Evolutionary conservation across 2,888 invertebrate genomes (phyloP), one percentile per base, ranked within the genome.

Genomic region (Drosophila hamatofila): DNA sequence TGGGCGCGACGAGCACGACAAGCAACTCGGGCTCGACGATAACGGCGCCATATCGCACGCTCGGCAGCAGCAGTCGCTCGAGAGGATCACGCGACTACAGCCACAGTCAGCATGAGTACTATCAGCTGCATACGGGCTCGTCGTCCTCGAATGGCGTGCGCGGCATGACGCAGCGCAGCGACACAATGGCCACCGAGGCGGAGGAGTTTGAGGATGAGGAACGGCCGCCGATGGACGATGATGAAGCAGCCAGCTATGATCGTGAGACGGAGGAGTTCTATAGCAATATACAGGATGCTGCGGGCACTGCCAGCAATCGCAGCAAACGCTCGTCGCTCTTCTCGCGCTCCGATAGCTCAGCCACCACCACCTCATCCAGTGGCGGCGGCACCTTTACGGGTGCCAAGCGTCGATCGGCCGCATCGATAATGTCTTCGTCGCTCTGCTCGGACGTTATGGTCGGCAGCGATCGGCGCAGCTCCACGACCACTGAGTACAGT

Each of bases 281-380:
- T 67, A 92, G 91, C 68, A 92, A 92, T 62, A 92, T 92, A 46
- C 92, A 92, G 73, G 92, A 92, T 75, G 90, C 90, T 46, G 67
- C 78, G 0, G 84, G 89, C 46, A 80, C 90, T 0, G 80, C 90
- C 5, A 74, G 83, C 35, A 86, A 73, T 52, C 91, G 91, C 21
- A 91, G 92, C 52, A 92, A 92, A 66, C 90, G 92, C 5, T 92
- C 92, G 9, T 92, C 93, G 11, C 75, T 92, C 7, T 92, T 93
- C 78, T 92, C 93, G 3, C 92, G 93, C 37, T 93, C 93, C 58
- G 93, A 93, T 69, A 93, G 93, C 58, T 93, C 93, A 41, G 92
- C 92, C 14, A 93, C 93, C 1, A 93, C 92, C 2, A 91, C 93
- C 1, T 93, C 93, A 2, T 92, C 92, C 2, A 91, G 91, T 63